Conservation (phyloP, 2,113 vertebrate genomes). For the Pandion haliaetus region DNA sequence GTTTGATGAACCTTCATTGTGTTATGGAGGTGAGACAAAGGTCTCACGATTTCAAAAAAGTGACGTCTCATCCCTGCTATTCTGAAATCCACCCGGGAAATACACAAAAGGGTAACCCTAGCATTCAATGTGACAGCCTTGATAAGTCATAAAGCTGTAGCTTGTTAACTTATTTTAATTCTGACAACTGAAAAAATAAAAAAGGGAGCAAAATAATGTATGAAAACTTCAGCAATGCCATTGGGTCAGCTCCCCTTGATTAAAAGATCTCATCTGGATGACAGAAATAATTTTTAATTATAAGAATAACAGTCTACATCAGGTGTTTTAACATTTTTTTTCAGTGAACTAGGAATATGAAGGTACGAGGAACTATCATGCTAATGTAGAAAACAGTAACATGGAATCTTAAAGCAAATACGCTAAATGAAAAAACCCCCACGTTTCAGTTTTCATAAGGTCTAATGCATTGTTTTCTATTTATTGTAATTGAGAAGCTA, state of each 20-base stretch:
- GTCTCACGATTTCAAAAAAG: background rate
- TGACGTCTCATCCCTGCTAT: background rate
- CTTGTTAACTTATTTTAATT: background rate
- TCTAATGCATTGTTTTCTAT: background rate
- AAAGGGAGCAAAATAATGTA: background rate
- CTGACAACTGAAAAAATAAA: background rate
- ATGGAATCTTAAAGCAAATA: background rate
- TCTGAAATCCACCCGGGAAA: background rate
- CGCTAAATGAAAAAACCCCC: fast-evolving
- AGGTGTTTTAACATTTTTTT: background rate
- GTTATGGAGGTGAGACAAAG: background rate
- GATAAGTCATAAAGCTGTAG: background rate
- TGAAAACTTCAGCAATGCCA: background rate
- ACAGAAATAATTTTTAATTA: background rate
- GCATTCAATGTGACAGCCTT: background rate
- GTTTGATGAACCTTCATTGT: background rate
- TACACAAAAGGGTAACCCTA: background rate
- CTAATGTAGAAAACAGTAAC: background rate
- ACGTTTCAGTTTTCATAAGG: background rate
- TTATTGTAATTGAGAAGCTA: background rate
- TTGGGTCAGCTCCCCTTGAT: background rate
- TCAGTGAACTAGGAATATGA: background rate
- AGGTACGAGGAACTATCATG: background rate
- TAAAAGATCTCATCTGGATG: background rate
- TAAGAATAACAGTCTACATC: background rate